Percentiles rank a stretch among this genome's conserved stretches.
Conservation (phyloP, 2,113 vertebrate genomes). For the Delphinapterus leucas region DNA sequence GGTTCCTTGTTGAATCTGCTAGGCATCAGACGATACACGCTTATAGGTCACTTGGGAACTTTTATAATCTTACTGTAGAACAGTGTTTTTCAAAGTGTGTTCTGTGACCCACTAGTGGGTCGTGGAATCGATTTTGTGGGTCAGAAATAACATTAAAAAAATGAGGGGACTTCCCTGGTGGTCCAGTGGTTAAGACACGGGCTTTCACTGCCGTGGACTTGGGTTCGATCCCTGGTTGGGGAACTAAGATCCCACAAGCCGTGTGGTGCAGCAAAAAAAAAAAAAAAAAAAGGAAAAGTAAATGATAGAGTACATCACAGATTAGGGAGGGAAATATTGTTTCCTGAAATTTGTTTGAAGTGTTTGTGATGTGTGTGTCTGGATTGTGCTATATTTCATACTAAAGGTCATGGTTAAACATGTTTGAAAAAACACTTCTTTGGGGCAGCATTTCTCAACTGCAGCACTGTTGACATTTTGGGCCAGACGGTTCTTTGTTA, state of each 20-base stretch:
- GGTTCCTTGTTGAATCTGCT: slow-evolving; percentile 1
- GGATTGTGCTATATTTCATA: background rate
- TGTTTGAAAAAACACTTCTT: background rate
- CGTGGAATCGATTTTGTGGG: background rate
- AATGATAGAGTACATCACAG: background rate
- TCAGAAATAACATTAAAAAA: slow-evolving; percentile 35
- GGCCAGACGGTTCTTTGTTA: background rate
- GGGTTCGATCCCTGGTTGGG: no score
- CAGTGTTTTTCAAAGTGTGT: background rate
- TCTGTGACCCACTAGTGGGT: background rate
- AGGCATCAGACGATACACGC: background rate
- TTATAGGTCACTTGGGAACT: background rate
- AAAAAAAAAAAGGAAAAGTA: background rate
- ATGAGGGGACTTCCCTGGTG: background rate
- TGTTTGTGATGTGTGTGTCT: background rate
- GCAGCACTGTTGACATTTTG: background rate
- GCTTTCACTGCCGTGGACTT: no score
- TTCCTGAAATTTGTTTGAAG: background rate
- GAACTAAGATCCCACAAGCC: background rate
- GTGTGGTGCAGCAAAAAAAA: no score
- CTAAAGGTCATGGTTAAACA: background rate
- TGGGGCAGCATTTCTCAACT: background rate
- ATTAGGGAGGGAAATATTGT: background rate
- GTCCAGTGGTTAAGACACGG: no score
- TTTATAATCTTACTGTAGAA: background rate